A percentile compares a stretch with the other conserved stretches of the same genome.
Conservation (phyloP, 1,140 invertebrate species). For the Homalodisca vitripennis region DNA sequence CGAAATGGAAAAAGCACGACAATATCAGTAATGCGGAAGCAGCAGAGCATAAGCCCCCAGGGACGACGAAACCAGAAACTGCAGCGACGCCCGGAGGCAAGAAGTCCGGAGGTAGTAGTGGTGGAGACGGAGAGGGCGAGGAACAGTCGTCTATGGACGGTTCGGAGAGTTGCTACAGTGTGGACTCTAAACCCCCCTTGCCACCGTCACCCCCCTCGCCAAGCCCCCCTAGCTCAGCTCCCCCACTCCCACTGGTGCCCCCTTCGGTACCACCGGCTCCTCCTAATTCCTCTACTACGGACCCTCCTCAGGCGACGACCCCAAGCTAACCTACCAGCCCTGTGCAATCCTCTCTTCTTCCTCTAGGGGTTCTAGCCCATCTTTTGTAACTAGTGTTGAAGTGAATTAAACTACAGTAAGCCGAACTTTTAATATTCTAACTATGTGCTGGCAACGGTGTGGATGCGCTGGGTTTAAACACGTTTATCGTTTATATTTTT, state of each 20-base stretch:
- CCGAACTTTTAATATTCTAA: not conserved
- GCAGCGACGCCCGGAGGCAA: not conserved
- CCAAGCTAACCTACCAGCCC: not conserved
- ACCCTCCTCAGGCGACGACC: constrained; percentile 14
- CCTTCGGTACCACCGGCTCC: not conserved
- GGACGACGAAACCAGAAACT: constrained; percentile 34
- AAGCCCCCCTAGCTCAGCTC: not conserved
- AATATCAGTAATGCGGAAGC: constrained; percentile 87
- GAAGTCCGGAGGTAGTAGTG: constrained; percentile 29
- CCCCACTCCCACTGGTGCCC: not conserved
- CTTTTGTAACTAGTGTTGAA: too few relatives aligned
- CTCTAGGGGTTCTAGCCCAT: too few relatives aligned
- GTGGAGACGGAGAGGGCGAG: constrained; percentile 33
- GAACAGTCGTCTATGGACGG: constrained; percentile 37
- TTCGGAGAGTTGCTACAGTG: constrained; percentile 36
- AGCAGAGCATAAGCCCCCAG: constrained; percentile 68
- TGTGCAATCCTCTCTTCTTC: not conserved
- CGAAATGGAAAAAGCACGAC: constrained; percentile 96
- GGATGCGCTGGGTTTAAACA: not conserved
- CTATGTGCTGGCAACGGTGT: not conserved
- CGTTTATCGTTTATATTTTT: not conserved
- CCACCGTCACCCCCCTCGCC: not conserved
- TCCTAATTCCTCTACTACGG: not conserved
- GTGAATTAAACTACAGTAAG: too few relatives aligned
- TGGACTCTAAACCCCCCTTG: constrained; percentile 27